Conservation (phyloP, 2,113 vertebrate genomes). For the Oncorhynchus clarkii region DNA sequence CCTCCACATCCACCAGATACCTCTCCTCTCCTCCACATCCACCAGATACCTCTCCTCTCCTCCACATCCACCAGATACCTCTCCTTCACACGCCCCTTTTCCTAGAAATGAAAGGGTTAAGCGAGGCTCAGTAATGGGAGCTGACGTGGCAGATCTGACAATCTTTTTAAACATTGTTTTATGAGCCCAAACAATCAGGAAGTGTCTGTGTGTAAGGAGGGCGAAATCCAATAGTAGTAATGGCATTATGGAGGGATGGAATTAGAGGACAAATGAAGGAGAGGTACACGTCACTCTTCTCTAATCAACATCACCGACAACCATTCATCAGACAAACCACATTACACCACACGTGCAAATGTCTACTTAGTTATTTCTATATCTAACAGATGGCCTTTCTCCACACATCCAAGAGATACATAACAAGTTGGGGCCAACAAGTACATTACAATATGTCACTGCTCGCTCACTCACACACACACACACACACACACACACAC, state of each 20-base stretch:
- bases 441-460: background rate
- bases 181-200: constrained; percentile 59
- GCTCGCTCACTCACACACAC: background rate
- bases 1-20: too few relatives aligned
- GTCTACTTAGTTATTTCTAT: background rate
- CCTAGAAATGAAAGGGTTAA: background rate
- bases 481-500: background rate
- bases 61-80: too few relatives aligned
- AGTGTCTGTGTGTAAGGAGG: constrained; percentile 21
- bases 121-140: constrained; percentile 23
- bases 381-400: background rate
- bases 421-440: background rate
- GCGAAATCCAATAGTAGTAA: constrained; percentile 57
- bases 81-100: too few relatives aligned
- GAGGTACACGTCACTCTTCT: constrained; percentile 43
- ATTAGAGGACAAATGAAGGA: constrained; percentile 52
- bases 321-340: constrained; percentile 40
- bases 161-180: constrained; percentile 42
- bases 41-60: too few relatives aligned
- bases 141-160: constrained; percentile 12
- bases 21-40: too few relatives aligned
- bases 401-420: background rate
- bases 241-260: constrained; percentile 49
- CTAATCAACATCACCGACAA: constrained; percentile 50
- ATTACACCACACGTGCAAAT: constrained; percentile 11